Conservation (phyloP, 2,113 vertebrate species). For the Notothenia rossii region DNA sequence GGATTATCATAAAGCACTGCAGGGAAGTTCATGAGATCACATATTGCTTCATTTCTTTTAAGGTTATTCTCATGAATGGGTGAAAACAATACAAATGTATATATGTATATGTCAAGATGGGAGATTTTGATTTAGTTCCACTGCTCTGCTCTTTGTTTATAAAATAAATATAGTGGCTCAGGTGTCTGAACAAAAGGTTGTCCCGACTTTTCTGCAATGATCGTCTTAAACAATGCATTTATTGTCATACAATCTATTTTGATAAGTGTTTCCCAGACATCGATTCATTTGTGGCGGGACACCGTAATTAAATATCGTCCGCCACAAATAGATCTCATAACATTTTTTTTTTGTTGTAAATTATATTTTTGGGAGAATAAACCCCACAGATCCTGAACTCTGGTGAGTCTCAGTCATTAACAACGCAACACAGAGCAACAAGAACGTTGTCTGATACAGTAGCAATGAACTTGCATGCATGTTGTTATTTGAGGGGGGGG, state of each 20-base stretch:
- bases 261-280: neutral
- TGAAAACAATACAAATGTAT: too few species aligned
- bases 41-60: neutral
- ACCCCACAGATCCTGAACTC: too few species aligned
- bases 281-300: too few species aligned
- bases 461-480: too few species aligned
- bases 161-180: conserved; percentile 36
- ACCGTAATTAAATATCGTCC: too few species aligned
- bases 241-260: neutral
- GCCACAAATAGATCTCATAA: too few species aligned
- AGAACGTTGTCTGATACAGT: too few species aligned
- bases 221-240: neutral
- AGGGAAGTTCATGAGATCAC: neutral
- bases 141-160: conserved; percentile 14
- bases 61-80: neutral
- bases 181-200: neutral
- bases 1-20: neutral
- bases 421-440: too few species aligned
- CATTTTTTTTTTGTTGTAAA: too few species aligned
- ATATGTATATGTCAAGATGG: neutral
- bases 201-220: neutral
- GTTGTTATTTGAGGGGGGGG: too few species aligned
- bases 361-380: too few species aligned
- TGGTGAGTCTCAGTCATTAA: too few species aligned
- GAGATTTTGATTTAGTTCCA: neutral